These are phyloP conservation scores for Zaprionus capensis DNA, from an alignment of 1,140 invertebrate genomes.

Conservation along the genomic window DNA sequence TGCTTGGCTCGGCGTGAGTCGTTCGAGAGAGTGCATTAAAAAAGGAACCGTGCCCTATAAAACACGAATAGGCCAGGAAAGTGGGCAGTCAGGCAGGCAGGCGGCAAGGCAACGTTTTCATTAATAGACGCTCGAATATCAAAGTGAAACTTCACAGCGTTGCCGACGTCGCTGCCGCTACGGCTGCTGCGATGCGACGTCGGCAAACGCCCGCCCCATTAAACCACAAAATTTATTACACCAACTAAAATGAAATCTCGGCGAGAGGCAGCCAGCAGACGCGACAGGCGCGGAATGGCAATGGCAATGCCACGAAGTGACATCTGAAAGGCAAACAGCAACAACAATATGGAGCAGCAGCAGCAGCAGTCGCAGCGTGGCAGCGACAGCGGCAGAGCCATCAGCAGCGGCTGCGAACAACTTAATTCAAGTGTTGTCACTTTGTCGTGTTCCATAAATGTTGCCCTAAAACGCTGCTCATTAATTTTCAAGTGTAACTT, in stretches of 20 bases:
- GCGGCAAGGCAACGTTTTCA: conserved; percentile 57
- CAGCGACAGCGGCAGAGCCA: background rate
- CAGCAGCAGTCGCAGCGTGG: conserved; percentile 19
- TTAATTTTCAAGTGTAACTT: conserved; percentile 83
- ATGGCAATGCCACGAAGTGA: conserved; percentile 52
- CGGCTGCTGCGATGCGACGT: conserved; percentile 34
- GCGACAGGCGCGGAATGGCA: conserved; percentile 39
- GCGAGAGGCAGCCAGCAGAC: conserved; percentile 41
- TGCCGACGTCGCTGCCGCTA: conserved; percentile 48
- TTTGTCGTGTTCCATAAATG: conserved; percentile 78
- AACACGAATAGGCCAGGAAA: conserved; percentile 66
- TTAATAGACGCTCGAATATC: conserved; percentile 81
- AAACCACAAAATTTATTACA: conserved; percentile 82
- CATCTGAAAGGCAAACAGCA: conserved; percentile 53
- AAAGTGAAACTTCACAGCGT: conserved; percentile 78
- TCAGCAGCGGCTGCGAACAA: conserved; percentile 49
- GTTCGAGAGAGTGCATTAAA: conserved; percentile 66
- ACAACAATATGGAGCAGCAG: conserved; percentile 11
- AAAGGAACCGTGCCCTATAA: conserved; percentile 76
- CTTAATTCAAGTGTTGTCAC: conserved; percentile 83
- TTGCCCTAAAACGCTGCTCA: conserved; percentile 74
- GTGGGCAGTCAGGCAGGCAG: conserved; percentile 48
- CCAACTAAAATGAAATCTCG: conserved; percentile 81
- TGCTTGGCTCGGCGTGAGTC: conserved; percentile 34
- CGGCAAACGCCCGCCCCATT: conserved; percentile 74